Base-by-base conservation (phyloP, 2,797 vertebrate genomes). In the Poecilia picta region DNA sequence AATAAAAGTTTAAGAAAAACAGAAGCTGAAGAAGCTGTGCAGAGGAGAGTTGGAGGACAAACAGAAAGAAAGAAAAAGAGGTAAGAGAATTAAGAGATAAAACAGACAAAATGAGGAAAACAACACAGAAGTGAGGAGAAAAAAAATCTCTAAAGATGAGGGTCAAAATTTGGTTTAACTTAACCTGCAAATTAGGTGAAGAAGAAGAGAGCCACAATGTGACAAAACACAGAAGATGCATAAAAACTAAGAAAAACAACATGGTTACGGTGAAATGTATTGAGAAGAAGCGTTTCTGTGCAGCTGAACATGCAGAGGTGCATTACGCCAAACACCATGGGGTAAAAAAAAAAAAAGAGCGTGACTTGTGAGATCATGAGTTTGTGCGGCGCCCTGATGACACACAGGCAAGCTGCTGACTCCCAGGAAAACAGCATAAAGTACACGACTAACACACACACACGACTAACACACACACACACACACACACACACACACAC, bases 351-450 rank as follows among this genome's bases (percentile, higher is more conserved):
- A 49, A 5, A 71, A 71, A 3, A 51, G 71, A 31, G 13, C 20
- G 12, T 75, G 39, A 43, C 8, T 18, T 70, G 20, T 59, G 23
- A 23, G 28, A 62, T 59, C 0, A 6, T 18, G 46, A 20, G 75
- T 46, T 59, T 78, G 39, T 80, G 41, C 39, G 12, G 66, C 2
- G 28, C 62, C 47, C 62, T 77, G 47, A 57, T 43, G 62, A 81
- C 64, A 77, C 49, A 80, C 41, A 51, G 71, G 18, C 25, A 79
- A 84, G 82, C 53, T 74, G 76, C 81, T 82, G 74, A 88, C 76
- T 62, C 66, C 8, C 39, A 18, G 25, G 8, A 46, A 64, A 75
- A 18, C 55, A 78, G 76, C 28, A 18, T 12, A n/a, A 77, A 11
- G 71, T 46, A 68, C 31, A 70, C 18, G 41, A 71, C 33, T 13